These are phyloP conservation scores for Tiliqua scincoides DNA, from an alignment of 2,113 vertebrate genomes.

Conservation along the genomic window DNA sequence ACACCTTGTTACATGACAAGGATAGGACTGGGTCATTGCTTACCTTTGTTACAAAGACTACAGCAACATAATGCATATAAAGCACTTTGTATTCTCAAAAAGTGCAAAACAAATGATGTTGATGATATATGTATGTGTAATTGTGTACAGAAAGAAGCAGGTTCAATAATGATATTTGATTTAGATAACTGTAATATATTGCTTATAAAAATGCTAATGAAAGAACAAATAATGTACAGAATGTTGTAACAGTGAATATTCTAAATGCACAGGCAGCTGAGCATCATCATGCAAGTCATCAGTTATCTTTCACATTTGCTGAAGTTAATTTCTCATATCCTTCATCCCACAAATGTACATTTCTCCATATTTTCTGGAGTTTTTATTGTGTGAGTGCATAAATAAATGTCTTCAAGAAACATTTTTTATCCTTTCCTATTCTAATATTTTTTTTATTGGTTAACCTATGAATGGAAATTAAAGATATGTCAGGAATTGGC, in stretches of 20 bases:
- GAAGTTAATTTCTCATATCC: conserved; percentile 1
- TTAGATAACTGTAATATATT: neutral
- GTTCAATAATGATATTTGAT: neutral
- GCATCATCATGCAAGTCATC: neutral
- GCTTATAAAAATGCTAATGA: conserved; percentile 1
- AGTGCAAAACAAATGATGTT: too few relatives aligned
- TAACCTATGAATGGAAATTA: conserved; percentile 44
- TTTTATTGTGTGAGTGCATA: conserved; percentile 3
- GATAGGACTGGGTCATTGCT: too few relatives aligned
- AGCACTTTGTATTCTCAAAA: too few relatives aligned
- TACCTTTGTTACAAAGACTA: too few relatives aligned
- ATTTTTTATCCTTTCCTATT: conserved; percentile 2
- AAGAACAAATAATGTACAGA: neutral
- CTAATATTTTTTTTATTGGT: neutral
- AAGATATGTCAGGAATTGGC: neutral
- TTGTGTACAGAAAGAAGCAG: too few relatives aligned
- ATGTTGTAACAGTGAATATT: neutral
- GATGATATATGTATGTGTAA: too few relatives aligned
- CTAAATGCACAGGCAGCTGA: neutral
- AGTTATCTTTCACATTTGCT: conserved; percentile 18
- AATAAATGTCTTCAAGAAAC: neutral
- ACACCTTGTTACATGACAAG: too few relatives aligned
- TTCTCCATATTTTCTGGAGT: conserved; percentile 25
- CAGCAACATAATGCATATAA: too few relatives aligned
- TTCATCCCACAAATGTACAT: neutral